Evolutionary conservation across 2,113 vertebrate species (phyloP).

Genomic region (Amphilophus citrinellus): DNA sequence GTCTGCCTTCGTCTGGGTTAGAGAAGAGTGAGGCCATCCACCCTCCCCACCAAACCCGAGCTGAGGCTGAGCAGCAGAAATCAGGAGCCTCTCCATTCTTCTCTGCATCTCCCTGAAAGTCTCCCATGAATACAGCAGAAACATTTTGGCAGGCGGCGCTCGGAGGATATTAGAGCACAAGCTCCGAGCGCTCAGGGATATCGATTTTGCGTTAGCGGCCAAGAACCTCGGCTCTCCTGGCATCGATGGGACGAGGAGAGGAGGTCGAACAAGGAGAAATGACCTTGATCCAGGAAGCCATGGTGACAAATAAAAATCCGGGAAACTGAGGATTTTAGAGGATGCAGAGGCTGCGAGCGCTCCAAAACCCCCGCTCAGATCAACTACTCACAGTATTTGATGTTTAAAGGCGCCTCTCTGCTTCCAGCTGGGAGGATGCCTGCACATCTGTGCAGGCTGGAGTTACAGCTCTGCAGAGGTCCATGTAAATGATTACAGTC

Average conservation of each 20-base stretch:
- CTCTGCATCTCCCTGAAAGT: constrained; percentile 32
- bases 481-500: neutral
- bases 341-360: constrained; percentile 16
- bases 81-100: constrained; percentile 28
- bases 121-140: constrained; percentile 65
- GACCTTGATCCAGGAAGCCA: constrained; percentile 72
- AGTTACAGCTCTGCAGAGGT: neutral
- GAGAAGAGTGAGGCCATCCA: constrained; percentile 37
- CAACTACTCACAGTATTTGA: neutral
- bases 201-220: constrained; percentile 72
- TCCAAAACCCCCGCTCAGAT: neutral
- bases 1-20: constrained; percentile 31
- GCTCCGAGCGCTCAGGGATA: constrained; percentile 60
- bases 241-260: constrained; percentile 50
- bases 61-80: constrained; percentile 13
- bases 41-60: neutral
- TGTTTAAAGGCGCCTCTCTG: neutral
- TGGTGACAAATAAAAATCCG: constrained; percentile 58
- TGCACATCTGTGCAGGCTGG: neutral
- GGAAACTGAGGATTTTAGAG: constrained; percentile 33
- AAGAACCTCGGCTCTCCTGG: constrained; percentile 59
- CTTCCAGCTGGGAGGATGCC: neutral
- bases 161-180: constrained; percentile 72
- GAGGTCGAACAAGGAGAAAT: constrained; percentile 47
- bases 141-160: constrained; percentile 78